phyloP scores from a whole-genome alignment of 92 coral and sea anemone species.

The Zoanthus sansibaricus region DNA sequence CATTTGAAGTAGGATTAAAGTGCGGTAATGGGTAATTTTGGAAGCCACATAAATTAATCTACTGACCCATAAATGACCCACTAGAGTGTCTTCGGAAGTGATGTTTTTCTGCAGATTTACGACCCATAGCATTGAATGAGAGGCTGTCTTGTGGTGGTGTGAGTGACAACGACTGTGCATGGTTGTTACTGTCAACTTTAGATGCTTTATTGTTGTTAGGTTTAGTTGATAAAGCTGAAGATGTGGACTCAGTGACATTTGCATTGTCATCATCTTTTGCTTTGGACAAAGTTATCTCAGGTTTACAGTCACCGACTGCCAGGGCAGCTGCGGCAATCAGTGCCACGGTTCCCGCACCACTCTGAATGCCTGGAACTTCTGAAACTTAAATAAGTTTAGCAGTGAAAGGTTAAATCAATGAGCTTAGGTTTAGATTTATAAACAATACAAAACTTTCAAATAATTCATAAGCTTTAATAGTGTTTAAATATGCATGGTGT shows the following conservation, averaged over 20 bases:
- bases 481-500: background rate
- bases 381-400: conserved; percentile 81
- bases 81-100: conserved; percentile 96
- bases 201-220: conserved; percentile 73
- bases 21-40: background rate
- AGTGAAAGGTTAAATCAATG: conserved; percentile 31
- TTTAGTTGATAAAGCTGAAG: conserved; percentile 63
- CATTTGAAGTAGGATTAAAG: no score
- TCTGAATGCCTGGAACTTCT: conserved; percentile 97
- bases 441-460: background rate
- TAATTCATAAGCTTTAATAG: background rate
- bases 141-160: conserved; percentile 79
- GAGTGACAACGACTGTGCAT: conserved; percentile 72
- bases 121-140: conserved; percentile 81
- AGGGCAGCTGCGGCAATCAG: conserved; percentile 98
- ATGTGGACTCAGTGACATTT: conserved; percentile 27
- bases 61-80: conserved; percentile 96
- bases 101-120: conserved; percentile 87
- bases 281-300: conserved; percentile 85
- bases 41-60: conserved; percentile 17
- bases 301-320: conserved; percentile 88
- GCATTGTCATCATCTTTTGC: conserved; percentile 83
- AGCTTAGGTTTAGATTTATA: background rate
- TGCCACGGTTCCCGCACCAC: conserved; percentile 99
- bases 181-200: conserved; percentile 60